Base-by-base conservation (phyloP, 2,113 vertebrate genomes). In the Raphicerus campestris region DNA sequence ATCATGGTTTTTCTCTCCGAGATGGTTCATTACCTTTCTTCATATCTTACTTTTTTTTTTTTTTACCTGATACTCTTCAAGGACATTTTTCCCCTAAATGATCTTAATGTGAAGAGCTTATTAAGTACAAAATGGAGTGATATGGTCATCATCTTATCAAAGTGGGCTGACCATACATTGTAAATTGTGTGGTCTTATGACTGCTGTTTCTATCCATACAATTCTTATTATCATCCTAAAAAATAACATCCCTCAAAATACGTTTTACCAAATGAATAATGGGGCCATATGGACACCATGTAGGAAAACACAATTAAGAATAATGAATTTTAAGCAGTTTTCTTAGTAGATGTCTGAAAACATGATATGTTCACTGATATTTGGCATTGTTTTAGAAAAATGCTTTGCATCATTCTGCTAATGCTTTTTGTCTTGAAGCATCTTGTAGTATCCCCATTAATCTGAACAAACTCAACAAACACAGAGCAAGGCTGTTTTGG, bases 291-390 rank as follows among this genome's bases (percentile, higher is more conserved):
- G 95, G 88, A 82, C 97, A 98, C 88, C 90, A 98, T 97, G 98
- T 95, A 98, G 75, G 86, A 97, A 98, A 98, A 98, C 86, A 89
- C 96, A 98, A 97, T 98, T 98, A 98, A 86, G 91, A 98, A 96
- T 95, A 87, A 93, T 96, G 89, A 98, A 3, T 98, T 97, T 96
- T 97, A 98, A 96, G 75, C 75, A 96, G 45, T 51, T 97, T 98
- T 94, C 60, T 75, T 66, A 73, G 42, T 55, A 98, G 87, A 98
- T 96, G 39, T 94, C 70, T 93, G 87, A 0, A 1, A 98, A 90
- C 49, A 97, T 81, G 63, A 97, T 77, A 35, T 26, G 51, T 16
- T 93, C 42, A 83, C 32, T 87, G 4, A 49, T 86, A 82, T 94
- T 94, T 97, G 93, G 73, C 94, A 96, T 96, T 98, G 96, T 97